Evolutionary conservation across 2,113 vertebrate genomes (phyloP), one percentile per base, ranked within the genome.

Genomic region (Pontoporia blainvillei): DNA sequence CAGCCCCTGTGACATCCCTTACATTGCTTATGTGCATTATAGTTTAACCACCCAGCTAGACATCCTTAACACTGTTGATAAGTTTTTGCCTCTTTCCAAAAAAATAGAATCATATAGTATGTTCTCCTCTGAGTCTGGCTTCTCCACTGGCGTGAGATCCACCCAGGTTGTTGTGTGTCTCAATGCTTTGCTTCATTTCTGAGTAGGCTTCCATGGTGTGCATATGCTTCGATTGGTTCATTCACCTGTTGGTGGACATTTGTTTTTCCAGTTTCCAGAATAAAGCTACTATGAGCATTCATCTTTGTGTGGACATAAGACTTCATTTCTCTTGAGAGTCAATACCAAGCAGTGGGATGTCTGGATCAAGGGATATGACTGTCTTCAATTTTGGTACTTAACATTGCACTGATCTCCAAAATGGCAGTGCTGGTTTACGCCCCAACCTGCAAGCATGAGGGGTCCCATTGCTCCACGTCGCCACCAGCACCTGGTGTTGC

Each of bases 361-460:
- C 57, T n/a, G 82, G 27, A 29, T n/a, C 21, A 2, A 1, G 23
- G 72, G 41, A 20, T 20, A 27, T 1, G 57, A 36, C 3, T 17
- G 23, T 17, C 57, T 29, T 29, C 34, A 11, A 1, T 59, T 7
- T 46, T 1, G 10, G 41, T 23, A 4, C 31, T 31, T 75, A 15
- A 20, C 1, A 3, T 21, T n/a, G 29, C 21, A 15, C 39, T 36
- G 39, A 29, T 12, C 6, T 46, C 20, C 54, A n/a, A 21, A 18
- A 23, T 4, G 39, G 8, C 29, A 10, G 13, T 0, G 21, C 71
- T 0, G 31, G 52, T 2, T 14, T 25, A 2, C n/a, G 31, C 23
- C 44, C 2, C 41, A 4, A 0, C 44, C 39, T 27, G 44, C 13
- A 5, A 15, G 36, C 54, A 18, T 2, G 23, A 29, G 57, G 79